These are phyloP conservation scores for Clistopyga incitator DNA, from an alignment of 2,888 invertebrate species.

Conservation along the genomic window DNA sequence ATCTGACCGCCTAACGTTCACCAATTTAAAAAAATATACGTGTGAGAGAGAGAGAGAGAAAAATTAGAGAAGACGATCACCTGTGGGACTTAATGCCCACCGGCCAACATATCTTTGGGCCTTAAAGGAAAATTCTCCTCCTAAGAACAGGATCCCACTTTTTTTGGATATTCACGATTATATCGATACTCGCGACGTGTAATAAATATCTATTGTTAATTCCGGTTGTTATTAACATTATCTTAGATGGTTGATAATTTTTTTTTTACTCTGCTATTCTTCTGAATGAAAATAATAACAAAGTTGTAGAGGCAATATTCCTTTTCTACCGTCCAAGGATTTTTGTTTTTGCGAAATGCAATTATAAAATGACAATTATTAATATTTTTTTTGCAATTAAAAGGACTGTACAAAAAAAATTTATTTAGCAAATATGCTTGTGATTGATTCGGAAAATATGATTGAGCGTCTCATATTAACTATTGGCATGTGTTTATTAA, in stretches of 20 bases:
- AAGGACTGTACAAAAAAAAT: too few species aligned
- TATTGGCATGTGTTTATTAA: neutral
- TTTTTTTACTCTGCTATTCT: too few species aligned
- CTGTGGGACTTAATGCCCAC: neutral
- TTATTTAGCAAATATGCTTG: too few species aligned
- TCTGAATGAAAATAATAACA: too few species aligned
- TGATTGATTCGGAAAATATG: neutral
- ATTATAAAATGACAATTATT: too few species aligned
- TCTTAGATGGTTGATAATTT: too few species aligned
- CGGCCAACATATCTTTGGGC: neutral
- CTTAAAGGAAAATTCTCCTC: neutral
- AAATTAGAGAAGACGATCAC: neutral
- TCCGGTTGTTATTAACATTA: too few species aligned
- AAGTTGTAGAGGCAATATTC: too few species aligned
- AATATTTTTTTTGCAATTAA: too few species aligned
- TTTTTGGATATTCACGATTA: neutral
- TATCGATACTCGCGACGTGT: neutral
- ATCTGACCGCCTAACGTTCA: slow-evolving; percentile 7
- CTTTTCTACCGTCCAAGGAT: too few species aligned
- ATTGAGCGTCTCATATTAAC: neutral
- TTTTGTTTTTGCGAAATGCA: too few species aligned
- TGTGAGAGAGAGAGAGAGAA: neutral
- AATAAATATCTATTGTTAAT: neutral
- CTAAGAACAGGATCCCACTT: neutral
- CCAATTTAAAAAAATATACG: neutral